Evolutionary conservation across 2,797 vertebrate genomes (phyloP).

Genomic region (Aselliscus stoliczkanus): DNA sequence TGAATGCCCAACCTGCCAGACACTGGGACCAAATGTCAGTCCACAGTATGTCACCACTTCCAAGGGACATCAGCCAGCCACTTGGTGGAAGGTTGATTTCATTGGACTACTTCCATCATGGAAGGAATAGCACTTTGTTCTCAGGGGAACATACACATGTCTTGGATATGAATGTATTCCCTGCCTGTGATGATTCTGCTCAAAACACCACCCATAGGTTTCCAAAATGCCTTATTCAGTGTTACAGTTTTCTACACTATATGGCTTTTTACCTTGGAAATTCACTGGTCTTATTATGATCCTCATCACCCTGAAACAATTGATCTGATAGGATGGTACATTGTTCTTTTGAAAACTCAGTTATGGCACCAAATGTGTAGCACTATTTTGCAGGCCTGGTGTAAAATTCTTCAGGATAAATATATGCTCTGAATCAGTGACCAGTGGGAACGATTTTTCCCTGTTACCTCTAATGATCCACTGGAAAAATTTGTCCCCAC

Average conservation of each 20-base stretch:
- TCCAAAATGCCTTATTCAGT: neutral
- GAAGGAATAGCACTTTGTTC: neutral
- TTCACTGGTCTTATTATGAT: neutral
- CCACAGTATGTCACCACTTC: neutral
- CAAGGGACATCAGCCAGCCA: neutral
- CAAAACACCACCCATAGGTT: neutral
- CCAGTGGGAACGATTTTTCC: neutral
- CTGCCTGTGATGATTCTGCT: neutral
- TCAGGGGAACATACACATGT: neutral
- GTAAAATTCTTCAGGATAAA: neutral
- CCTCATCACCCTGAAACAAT: neutral
- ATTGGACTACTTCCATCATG: neutral
- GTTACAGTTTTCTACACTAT: neutral
- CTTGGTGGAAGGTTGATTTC: neutral
- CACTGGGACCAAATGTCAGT: neutral
- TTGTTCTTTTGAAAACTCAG: neutral
- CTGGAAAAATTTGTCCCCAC: neutral
- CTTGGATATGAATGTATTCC: neutral
- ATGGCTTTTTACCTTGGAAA: neutral
- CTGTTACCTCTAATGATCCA: neutral
- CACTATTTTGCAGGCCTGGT: neutral
- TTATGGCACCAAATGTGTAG: neutral
- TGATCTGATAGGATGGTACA: neutral
- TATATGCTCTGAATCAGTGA: neutral
- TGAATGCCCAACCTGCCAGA: neutral